A percentile compares a stretch with the other conserved stretches of the same genome.
Conservation (phyloP, 2,888 invertebrate species). For the Ptychoptera albimana region DNA sequence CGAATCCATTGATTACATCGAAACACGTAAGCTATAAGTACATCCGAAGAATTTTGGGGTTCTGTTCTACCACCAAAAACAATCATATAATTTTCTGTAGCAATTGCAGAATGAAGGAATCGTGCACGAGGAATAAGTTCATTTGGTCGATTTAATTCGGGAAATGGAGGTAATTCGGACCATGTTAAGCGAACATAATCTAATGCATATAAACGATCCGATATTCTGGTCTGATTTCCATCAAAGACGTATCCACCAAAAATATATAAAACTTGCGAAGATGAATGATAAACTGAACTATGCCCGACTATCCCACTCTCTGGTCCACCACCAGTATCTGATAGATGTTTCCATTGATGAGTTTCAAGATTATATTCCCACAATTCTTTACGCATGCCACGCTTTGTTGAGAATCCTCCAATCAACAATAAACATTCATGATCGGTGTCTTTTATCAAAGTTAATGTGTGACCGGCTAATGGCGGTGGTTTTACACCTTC, state of each 20-base stretch:
- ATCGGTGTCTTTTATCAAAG: constrained; percentile 55
- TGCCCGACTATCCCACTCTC: constrained; percentile 79
- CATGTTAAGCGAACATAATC: constrained; percentile 55
- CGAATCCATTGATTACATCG: constrained; percentile 80
- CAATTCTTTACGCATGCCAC: constrained; percentile 33
- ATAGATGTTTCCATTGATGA: constrained; percentile 53
- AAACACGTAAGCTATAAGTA: constrained; percentile 72
- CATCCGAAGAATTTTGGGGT: constrained; percentile 57
- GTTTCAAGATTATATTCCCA: constrained; percentile 70
- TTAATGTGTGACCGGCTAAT: constrained; percentile 81
- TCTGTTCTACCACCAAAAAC: constrained; percentile 73
- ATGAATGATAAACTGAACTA: constrained; percentile 69
- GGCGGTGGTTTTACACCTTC: constrained; percentile 46
- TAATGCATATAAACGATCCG: constrained; percentile 62
- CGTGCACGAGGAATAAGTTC: constrained; percentile 54
- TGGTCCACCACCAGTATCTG: constrained; percentile 49
- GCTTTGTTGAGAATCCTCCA: constrained; percentile 57
- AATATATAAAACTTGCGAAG: constrained; percentile 70
- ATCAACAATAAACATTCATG: constrained; percentile 65
- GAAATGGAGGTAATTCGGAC: constrained; percentile 61
- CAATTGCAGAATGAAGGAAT: constrained; percentile 77
- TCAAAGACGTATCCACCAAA: constrained; percentile 75
- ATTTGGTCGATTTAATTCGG: constrained; percentile 40
- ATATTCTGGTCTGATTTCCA: constrained; percentile 51
- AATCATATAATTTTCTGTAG: constrained; percentile 79